These are phyloP conservation scores for Periophthalmus magnuspinnatus DNA, from an alignment of 2,797 vertebrate genomes.

Conservation along the genomic window DNA sequence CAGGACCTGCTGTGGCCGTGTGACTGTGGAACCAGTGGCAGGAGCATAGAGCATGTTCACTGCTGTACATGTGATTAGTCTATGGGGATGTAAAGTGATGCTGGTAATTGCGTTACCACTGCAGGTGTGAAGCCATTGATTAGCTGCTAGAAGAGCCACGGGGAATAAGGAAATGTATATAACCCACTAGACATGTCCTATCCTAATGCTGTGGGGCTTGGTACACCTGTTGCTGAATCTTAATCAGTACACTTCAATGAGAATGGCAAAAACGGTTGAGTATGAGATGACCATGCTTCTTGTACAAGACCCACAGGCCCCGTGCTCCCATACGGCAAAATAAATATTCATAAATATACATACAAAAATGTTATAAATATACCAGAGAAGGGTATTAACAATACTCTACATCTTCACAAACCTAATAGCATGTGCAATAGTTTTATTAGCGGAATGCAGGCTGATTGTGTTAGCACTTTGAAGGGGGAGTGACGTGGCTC, in stretches of 20 bases:
- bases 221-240: not conserved
- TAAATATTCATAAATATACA: no score
- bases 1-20: not conserved
- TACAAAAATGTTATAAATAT: no score
- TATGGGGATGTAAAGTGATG: not conserved
- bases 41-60: not conserved
- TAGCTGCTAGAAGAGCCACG: not conserved
- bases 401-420: no score
- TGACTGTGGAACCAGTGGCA: not conserved
- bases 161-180: not conserved
- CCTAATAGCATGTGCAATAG: no score
- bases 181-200: not conserved
- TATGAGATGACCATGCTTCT: no score
- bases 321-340: no score
- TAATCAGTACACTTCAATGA: not conserved
- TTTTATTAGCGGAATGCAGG: no score
- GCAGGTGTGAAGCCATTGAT: conserved; percentile 7
- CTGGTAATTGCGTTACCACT: not conserved
- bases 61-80: not conserved
- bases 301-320: no score
- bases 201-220: not conserved
- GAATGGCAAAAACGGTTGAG: no score
- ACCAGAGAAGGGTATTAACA: no score
- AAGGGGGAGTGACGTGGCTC: no score
- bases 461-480: no score